phyloP scores from a whole-genome alignment of 1,140 invertebrate genomes.

The Cepaea nemoralis region DNA sequence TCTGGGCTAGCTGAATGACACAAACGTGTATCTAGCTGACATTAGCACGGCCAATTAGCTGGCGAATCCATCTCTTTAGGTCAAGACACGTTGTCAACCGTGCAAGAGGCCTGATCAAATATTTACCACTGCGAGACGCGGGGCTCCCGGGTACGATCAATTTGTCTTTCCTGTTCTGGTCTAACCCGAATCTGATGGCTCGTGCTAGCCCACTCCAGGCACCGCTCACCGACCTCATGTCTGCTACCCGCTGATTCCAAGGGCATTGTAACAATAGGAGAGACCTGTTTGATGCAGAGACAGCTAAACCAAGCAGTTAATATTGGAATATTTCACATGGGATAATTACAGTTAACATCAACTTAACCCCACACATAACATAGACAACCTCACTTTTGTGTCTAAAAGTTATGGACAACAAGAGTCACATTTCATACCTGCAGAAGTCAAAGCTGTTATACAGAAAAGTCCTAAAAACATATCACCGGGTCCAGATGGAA shows the following conservation, averaged over 20 bases:
- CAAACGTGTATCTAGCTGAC: constrained; percentile 1
- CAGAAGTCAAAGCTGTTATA: no score
- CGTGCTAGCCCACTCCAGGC: background rate
- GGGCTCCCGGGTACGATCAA: constrained; percentile 15
- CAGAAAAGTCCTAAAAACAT: no score
- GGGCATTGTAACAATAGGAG: background rate
- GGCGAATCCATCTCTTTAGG: constrained; percentile 10
- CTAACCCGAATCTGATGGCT: background rate
- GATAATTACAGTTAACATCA: no score
- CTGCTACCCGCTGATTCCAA: background rate
- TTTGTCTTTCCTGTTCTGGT: constrained; percentile 15
- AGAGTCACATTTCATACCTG: no score
- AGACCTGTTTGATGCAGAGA: no score
- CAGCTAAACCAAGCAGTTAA: no score
- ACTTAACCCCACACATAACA: no score
- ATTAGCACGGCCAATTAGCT: constrained; percentile 20
- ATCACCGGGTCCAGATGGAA: no score
- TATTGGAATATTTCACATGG: no score
- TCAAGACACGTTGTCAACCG: constrained; percentile 7
- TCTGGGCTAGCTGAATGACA: background rate
- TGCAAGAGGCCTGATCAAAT: constrained; percentile 21
- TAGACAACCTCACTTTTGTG: no score
- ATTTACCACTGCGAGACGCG: constrained; percentile 4
- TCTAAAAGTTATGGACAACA: no score
- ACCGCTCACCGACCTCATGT: background rate